These are phyloP conservation scores for Acanthurus tractus DNA, from an alignment of 2,797 vertebrate genomes.

Conservation along the genomic window DNA sequence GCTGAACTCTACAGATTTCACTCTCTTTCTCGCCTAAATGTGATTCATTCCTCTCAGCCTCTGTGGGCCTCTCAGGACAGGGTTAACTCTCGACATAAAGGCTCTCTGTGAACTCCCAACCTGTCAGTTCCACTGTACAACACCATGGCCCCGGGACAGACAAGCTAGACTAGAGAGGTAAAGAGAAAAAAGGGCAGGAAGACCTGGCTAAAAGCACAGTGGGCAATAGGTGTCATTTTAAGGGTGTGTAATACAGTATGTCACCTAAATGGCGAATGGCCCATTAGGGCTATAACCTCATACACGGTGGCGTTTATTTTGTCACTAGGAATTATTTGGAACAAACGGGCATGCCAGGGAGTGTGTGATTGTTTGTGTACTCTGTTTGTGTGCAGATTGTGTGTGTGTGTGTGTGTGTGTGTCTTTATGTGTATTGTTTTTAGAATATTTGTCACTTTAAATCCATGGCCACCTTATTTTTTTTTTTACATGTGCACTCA, in stretches of 20 bases:
- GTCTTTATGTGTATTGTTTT: conserved; percentile 36
- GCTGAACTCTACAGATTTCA: not conserved
- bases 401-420: conserved; percentile 47
- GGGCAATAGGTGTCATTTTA: conserved; percentile 82
- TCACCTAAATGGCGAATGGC: conserved; percentile 79
- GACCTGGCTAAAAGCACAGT: conserved; percentile 72
- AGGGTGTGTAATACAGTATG: conserved; percentile 82
- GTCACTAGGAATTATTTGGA: conserved; percentile 84
- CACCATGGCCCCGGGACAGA: conserved; percentile 80
- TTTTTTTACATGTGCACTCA: not conserved
- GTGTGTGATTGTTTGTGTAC: conserved; percentile 58
- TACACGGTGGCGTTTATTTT: conserved; percentile 81
- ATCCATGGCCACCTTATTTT: conserved; percentile 36
- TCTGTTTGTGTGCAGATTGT: conserved; percentile 46
- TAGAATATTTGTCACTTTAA: conserved; percentile 55
- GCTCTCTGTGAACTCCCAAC: conserved; percentile 71
- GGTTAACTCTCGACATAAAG: conserved; percentile 74
- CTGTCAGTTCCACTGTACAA: conserved; percentile 83
- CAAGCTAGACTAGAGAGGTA: conserved; percentile 64
- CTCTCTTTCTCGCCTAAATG: conserved; percentile 52
- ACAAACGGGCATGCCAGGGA: conserved; percentile 71
- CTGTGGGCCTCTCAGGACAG: conserved; percentile 62
- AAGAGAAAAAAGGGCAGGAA: conserved; percentile 58
- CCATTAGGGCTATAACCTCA: conserved; percentile 82
- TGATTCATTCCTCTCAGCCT: conserved; percentile 48